Evolutionary conservation across 2,113 vertebrate species (phyloP).

Genomic region (Cynoglossus semilaevis): DNA sequence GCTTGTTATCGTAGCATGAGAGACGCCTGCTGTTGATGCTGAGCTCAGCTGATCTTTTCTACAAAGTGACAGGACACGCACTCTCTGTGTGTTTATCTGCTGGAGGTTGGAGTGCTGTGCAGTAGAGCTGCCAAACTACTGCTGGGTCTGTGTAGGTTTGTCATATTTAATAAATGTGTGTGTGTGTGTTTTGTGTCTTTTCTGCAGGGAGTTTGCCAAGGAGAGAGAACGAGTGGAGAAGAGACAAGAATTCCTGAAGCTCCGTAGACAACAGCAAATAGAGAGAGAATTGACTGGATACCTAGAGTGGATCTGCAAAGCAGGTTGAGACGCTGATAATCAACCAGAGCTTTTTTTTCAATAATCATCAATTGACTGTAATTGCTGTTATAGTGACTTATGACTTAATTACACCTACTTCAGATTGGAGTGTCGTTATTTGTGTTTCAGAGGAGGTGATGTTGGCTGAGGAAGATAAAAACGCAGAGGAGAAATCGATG

Average conservation of each 20-base stretch:
- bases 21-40: too few relatives aligned
- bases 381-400: background rate
- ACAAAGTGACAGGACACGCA: too few relatives aligned
- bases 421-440: background rate
- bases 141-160: slow-evolving; percentile 9
- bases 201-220: slow-evolving; percentile 90
- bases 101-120: too few relatives aligned
- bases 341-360: background rate
- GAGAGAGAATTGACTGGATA: slow-evolving; percentile 93
- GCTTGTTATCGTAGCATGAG: too few relatives aligned
- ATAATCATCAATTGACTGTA: background rate
- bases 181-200: slow-evolving; percentile 11
- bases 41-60: too few relatives aligned
- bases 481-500: slow-evolving; percentile 90
- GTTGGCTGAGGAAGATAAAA: slow-evolving; percentile 95
- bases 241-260: slow-evolving; percentile 92
- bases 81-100: too few relatives aligned
- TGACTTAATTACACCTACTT: background rate
- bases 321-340: slow-evolving; percentile 76
- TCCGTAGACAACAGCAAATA: slow-evolving; percentile 94
- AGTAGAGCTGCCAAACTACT: slow-evolving; percentile 7
- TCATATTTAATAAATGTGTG: slow-evolving; percentile 25
- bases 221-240: slow-evolving; percentile 94
- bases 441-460: slow-evolving; percentile 91
- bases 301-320: slow-evolving; percentile 98